Percentiles rank a stretch among this genome's conserved stretches.
phyloP scores from a whole-genome alignment of 2,888 invertebrate genomes.

The Synanthedon formicaeformis region DNA sequence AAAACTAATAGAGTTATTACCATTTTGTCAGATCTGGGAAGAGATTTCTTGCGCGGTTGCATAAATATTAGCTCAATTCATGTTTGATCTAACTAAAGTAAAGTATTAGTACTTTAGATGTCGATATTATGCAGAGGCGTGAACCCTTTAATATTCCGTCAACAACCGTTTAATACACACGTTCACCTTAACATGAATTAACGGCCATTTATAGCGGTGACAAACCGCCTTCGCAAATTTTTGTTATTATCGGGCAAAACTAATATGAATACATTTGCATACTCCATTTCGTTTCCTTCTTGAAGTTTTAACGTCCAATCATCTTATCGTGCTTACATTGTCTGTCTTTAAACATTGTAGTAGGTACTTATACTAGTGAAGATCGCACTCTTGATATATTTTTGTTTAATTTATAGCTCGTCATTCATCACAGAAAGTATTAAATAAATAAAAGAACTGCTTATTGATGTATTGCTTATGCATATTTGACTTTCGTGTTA shows the following conservation, averaged over 20 bases:
- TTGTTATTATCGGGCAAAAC: conserved; percentile 8
- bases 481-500: too few species aligned
- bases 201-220: conserved; percentile 30
- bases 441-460: too few species aligned
- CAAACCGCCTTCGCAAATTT: conserved; percentile 32
- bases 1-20: too few species aligned
- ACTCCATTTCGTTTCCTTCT: not conserved
- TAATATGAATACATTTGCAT: not conserved
- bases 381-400: too few species aligned
- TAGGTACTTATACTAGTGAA: not conserved
- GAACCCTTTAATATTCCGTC: conserved; percentile 25
- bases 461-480: too few species aligned
- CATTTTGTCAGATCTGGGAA: too few species aligned
- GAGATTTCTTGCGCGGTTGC: too few species aligned
- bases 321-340: not conserved
- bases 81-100: too few species aligned
- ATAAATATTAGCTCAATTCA: too few species aligned
- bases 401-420: too few species aligned
- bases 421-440: too few species aligned
- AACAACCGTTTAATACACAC: conserved; percentile 26
- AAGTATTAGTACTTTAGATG: too few species aligned
- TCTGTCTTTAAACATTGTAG: not conserved
- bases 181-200: conserved; percentile 48
- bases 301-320: not conserved
- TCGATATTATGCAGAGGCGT: conserved; percentile 30